Evolutionary conservation across 2,888 invertebrate species (phyloP).

Genomic region (Gisinianus flammeolus): DNA sequence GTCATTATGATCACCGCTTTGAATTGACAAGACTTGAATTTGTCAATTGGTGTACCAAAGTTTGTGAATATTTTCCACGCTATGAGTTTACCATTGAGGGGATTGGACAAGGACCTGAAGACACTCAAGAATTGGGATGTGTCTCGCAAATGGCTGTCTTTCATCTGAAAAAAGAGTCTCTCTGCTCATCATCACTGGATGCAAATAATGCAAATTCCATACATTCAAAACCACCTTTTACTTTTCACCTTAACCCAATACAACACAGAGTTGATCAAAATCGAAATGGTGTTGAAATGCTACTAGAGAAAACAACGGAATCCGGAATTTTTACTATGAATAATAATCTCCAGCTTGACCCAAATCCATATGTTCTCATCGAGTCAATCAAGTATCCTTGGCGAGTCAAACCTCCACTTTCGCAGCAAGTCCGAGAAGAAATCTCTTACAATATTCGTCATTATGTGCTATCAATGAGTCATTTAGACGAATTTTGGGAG

Average conservation of each 20-base stretch:
- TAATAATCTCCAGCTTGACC: not conserved
- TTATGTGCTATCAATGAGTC: not conserved
- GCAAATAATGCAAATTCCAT: not conserved
- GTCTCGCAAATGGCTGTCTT: constrained; percentile 87
- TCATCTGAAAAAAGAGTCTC: constrained; percentile 33
- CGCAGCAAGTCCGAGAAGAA: not conserved
- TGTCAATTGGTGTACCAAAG: constrained; percentile 78
- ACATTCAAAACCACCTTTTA: not conserved
- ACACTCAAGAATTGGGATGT: constrained; percentile 71
- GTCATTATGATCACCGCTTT: constrained; percentile 91
- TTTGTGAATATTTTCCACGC: constrained; percentile 72
- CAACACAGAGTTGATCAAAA: constrained; percentile 1
- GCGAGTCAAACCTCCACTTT: not conserved
- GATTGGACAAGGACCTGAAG: constrained; percentile 75
- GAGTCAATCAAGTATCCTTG: not conserved
- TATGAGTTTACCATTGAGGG: constrained; percentile 76
- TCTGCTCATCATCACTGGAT: too few relatives aligned
- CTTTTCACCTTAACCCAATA: not conserved
- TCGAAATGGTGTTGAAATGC: not conserved
- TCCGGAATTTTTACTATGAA: not conserved
- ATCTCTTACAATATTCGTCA: not conserved
- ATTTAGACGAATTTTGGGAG: not conserved
- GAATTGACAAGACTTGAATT: constrained; percentile 90
- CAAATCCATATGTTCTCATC: not conserved
- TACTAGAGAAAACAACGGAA: not conserved